Evolutionary conservation across 2,797 vertebrate genomes (phyloP), one percentile per base, ranked within the genome.

Genomic region (Ceryle rudis): DNA sequence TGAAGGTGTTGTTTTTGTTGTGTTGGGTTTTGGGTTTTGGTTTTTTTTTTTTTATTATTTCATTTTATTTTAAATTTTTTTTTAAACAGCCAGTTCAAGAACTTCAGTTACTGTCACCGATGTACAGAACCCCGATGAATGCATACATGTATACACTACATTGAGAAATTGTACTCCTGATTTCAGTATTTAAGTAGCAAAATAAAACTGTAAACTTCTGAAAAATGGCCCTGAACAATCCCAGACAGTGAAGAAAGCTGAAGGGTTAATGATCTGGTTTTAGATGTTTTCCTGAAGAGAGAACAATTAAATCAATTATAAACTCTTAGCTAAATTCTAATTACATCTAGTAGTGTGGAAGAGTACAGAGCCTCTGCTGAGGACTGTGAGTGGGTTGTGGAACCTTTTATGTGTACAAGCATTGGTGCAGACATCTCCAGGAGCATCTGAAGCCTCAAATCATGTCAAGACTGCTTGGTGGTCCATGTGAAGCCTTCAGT

Each of bases 231-330:
- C 33, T 55, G 72, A 57, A 49, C 86, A 71, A 90, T 46, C 49
- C 41, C 58, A 74, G 44, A 6, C 10, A 29, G 29, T 0, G 0
- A 37, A 58, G 47, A 71, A 60, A 74, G n/a, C 58, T 49, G 55
- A 80, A 52, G 35, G 60, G 54, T 94, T 90, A 86, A 83, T 54
- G 57, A 51, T 78, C 58, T 75, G 62, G 46, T 20, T 90, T 83
- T 51, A 88, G 85, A 61, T 74, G 8, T 78, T 90, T 94, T 88
- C 51, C 72, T 86, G 66, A 79, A 55, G 58, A 93, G 83, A 93
- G 86, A 83, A 66, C 86, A 83, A 86, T 93, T 89, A 90, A 88
- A 86, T 72, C 66, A 84, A 75, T 93, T 88, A 69, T 25, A 54
- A 82, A 88, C 46, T 83, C 69, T 86, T 79, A 72, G 62, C 81